Evolutionary conservation across 1,140 invertebrate genomes (phyloP), one percentile per base, ranked within the genome.

Genomic region (Caerostris darwini): DNA sequence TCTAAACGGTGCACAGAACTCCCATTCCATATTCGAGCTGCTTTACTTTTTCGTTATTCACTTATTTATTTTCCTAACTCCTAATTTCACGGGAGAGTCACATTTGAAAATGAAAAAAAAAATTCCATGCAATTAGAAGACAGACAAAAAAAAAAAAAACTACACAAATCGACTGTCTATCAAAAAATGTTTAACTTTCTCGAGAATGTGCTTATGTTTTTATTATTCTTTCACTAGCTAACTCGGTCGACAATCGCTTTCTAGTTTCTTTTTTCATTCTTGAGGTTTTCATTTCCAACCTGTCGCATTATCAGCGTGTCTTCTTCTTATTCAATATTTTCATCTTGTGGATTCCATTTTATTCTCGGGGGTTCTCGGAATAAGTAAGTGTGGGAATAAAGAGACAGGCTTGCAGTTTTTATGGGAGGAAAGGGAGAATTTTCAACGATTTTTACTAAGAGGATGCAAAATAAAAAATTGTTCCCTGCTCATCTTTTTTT

Each of bases 261-360:
- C 82, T 17, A 56, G 54, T 83, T 57, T 53, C 54, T 58, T 17
- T 83, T 83, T 83, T 83, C 56, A 14, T 83, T n/a, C 14, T 14
- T 83, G 82, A 57, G 82, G 54, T 56, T 83, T 83, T 83, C 71
- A 77, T 77, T 77, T 53, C 53, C 19, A 77, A 77, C 71, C 71
- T 83, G 82, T 83, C 82, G 82, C 82, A 83, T 83, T 57, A 83
- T 83, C 82, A n/a, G 82, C 82, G 57, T 83, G 82, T 83, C 82
- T 77, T 34, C 82, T 83, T 54, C 56, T 83, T 83, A 83, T 83
- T 83, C 82, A 83, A 83, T 83, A 83, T 83, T 83, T 83, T 54
- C 82, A 7, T 83, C 82, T 56, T 58, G 56, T 58, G 56, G 82
- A 83, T 57, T 83, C 82, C 57, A 83, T 83, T 83, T 83, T 83